These are phyloP conservation scores for Tupiocoris notatus DNA, from an alignment of 2,888 invertebrate genomes.

Conservation along the genomic window DNA sequence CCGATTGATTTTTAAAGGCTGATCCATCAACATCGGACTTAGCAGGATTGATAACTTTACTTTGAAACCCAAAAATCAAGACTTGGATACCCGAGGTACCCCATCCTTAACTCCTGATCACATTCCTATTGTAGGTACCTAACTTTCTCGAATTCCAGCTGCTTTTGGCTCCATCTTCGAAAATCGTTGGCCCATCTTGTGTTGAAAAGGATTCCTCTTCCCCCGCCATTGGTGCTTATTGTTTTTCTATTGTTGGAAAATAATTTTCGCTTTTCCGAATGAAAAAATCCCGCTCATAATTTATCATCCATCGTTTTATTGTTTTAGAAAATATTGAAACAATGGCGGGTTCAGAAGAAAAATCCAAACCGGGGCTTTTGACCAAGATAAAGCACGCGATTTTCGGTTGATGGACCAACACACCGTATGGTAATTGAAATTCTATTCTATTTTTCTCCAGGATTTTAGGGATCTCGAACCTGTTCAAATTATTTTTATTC, in stretches of 20 bases:
- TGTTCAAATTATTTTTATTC: not conserved
- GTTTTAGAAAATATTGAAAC: slow-evolving; percentile 51
- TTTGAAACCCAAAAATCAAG: not conserved
- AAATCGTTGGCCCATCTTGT: not conserved
- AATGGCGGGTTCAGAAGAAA: slow-evolving; percentile 57
- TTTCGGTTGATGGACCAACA: slow-evolving; percentile 57
- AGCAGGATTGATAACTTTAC: not conserved
- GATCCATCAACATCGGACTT: not conserved
- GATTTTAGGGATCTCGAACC: too few relatives aligned
- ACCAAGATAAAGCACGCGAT: slow-evolving; percentile 62
- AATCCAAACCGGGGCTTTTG: slow-evolving; percentile 58
- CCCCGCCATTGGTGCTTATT: slow-evolving; percentile 16
- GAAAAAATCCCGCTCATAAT: not conserved
- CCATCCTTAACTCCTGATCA: not conserved
- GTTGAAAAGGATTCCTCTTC: slow-evolving; percentile 7
- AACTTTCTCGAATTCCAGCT: not conserved
- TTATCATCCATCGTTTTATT: slow-evolving; percentile 9
- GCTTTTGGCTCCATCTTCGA: too few relatives aligned
- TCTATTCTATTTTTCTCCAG: not conserved
- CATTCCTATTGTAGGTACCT: not conserved
- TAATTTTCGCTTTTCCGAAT: not conserved
- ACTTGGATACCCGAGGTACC: not conserved
- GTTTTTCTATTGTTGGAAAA: not conserved
- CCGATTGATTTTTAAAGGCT: not conserved
- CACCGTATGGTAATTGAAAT: not conserved